Evolutionary conservation across 2,113 vertebrate genomes (phyloP), one percentile per base, ranked within the genome.

Genomic region (Pomatostomus ruficeps): DNA sequence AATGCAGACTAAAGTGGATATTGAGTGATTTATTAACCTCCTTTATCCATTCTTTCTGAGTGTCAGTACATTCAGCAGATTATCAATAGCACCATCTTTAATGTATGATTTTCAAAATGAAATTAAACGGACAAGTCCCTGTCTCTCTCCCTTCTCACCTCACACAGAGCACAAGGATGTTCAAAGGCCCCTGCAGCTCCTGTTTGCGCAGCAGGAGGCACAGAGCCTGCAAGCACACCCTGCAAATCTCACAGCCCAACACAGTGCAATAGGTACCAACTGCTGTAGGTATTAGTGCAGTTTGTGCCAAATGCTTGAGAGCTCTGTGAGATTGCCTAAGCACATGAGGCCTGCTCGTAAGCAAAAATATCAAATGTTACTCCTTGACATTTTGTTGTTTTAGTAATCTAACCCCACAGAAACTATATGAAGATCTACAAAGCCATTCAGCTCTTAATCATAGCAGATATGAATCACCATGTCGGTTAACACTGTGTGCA

Each of bases 11-110:
- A 58, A 85, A 94, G 91, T 85, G 72, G 76, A 78, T 93, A 88
- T 71, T 86, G 89, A 76, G 33, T 96, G 90, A 97, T 97, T 98
- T 98, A 96, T 96, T 97, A 97, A 92, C 78, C 45, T 11, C 62
- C 68, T 94, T 90, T 68, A 51, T 92, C 52, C 78, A 61, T 93
- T 97, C 87, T 81, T 89, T 93, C 92, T 86, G 63, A 94, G 62
- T 77, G 79, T 94, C 95, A 74, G 92, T 94, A 88, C 96, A 33
- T 95, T 95, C 86, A 80, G 93, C 26, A 96, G 87, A 95, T 93
- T 92, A 93, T 96, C 85, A 59, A 97, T 96, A 97, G 61, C 58
- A 86, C 59, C 4, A 4, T 79, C 68, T 93, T 96, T 93, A 95
- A 95, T 66, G 88, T 58, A 94, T 3, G 40, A 89, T 95, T 95